Percentiles rank a stretch among this genome's conserved stretches.
These are phyloP conservation scores for Heliothis subflexa DNA, from an alignment of 1,140 invertebrate species.

Conservation along the genomic window DNA sequence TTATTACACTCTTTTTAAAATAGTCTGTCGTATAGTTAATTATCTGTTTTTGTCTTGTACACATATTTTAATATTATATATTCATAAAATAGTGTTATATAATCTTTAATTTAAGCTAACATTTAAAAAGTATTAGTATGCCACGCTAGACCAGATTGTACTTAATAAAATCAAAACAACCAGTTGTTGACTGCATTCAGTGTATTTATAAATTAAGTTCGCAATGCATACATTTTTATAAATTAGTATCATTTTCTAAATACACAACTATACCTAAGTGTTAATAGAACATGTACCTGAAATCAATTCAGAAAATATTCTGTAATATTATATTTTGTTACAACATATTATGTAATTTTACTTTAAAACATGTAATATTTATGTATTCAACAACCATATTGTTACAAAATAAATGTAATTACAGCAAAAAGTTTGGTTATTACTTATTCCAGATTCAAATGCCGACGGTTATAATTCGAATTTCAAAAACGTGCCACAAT, in stretches of 20 bases:
- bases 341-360: conserved; percentile 2
- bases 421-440: conserved; percentile 33
- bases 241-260: not conserved
- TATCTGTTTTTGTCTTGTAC: too few species aligned
- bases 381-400: conserved; percentile 9
- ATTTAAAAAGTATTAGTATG: not conserved
- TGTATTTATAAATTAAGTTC: conserved; percentile 19
- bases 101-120: too few species aligned
- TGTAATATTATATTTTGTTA: conserved; percentile 21
- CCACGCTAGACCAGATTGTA: not conserved
- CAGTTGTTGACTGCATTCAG: conserved; percentile 14
- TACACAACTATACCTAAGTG: not conserved
- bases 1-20: too few species aligned
- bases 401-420: conserved; percentile 43
- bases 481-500: conserved; percentile 69
- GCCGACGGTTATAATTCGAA: conserved; percentile 39
- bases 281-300: conserved; percentile 37
- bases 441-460: conserved; percentile 36
- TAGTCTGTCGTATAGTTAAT: too few species aligned
- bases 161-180: not conserved
- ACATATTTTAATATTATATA: too few species aligned
- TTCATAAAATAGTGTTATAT: too few species aligned
- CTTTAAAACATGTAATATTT: conserved; percentile 21
- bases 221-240: not conserved
- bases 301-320: conserved; percentile 11